phyloP scores from a whole-genome alignment of 1,140 invertebrate species.

The Coboldia fuscipes region DNA sequence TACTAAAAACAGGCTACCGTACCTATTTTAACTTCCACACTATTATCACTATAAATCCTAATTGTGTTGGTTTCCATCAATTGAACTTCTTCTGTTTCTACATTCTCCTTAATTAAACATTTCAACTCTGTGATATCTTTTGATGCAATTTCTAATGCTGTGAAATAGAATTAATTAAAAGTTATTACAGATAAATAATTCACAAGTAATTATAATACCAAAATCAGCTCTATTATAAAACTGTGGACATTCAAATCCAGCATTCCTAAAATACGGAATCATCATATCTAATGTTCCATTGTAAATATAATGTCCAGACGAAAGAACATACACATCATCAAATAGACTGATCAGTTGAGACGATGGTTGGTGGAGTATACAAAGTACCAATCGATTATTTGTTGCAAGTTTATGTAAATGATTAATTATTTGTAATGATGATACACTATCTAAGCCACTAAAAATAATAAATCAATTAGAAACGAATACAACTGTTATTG shows the following conservation, averaged over 20 bases:
- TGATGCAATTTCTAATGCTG: not conserved
- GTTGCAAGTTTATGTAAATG: conserved; percentile 42
- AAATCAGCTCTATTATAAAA: conserved; percentile 50
- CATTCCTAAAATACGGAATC: conserved; percentile 23
- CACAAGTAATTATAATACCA: conserved; percentile 6
- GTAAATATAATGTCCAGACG: conserved; percentile 32
- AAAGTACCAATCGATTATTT: conserved; percentile 56
- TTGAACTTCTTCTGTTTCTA: not conserved
- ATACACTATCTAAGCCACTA: conserved; percentile 55
- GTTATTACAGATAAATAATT: too few relatives aligned
- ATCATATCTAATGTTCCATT: conserved; percentile 30
- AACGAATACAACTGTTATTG: not conserved
- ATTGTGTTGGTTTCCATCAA: not conserved
- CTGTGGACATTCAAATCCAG: conserved; percentile 32
- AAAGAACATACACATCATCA: conserved; percentile 36
- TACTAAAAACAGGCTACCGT: too few relatives aligned
- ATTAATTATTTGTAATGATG: conserved; percentile 43
- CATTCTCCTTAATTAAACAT: not conserved
- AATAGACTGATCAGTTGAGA: conserved; percentile 56
- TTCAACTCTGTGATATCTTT: not conserved
- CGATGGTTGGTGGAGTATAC: conserved; percentile 77
- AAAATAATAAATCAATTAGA: conserved; percentile 5
- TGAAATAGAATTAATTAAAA: not conserved
- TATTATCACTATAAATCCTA: not conserved
- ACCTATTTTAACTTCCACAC: too few relatives aligned